Evolutionary conservation across 92 coral and sea anemone genomes (phyloP), one percentile per base, ranked within the genome.

Genomic region (Heteractis magnifica): DNA sequence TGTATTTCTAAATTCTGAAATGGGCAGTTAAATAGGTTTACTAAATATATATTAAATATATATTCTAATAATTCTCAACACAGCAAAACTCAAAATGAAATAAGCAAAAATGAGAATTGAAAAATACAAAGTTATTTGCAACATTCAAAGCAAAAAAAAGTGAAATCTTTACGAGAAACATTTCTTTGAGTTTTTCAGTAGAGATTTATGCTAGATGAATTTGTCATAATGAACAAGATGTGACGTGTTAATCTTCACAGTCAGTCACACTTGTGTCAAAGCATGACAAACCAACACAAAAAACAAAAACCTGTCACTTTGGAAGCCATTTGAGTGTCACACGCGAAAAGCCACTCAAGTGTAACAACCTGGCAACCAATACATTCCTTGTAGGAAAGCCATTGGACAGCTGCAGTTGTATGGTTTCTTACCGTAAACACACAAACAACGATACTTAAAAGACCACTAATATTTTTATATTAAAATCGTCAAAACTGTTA

Each of bases 301-400:
- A 20, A 68, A 68, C 48, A 68, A 62, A 62, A 23, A 4, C 21
- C 20, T 76, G 79, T 76, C 60, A 76, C 79, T 76, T 49, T 6
- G 65, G 51, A 76, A 76, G 58, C 79, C 58, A 76, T 52, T 76
- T 21, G 12, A 68, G 16, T 68, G 73, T 68, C 73, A 21, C 14
- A 10, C 8, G 20, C 16, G 15, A 48, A 11, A 68, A 68, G 73
- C 73, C 50, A 68, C 23, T 68, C 73, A 68, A 68, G 59, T 15
- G 60, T 20, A 76, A 55, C 64, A 20, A 16, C 79, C 18, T 76
- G 48, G 79, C 79, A 76, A 76, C 79, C 52, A 74, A 56, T 23
- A 56, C 48, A 26, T 34, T 23, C 62, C 20, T 34, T 78, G 23
- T 51, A 65, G 55, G 76, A 51, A 80, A 80, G 76, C 84, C 84